Conservation (phyloP, 2,113 vertebrate species). For the Pseudolaguvia tuberculata region DNA sequence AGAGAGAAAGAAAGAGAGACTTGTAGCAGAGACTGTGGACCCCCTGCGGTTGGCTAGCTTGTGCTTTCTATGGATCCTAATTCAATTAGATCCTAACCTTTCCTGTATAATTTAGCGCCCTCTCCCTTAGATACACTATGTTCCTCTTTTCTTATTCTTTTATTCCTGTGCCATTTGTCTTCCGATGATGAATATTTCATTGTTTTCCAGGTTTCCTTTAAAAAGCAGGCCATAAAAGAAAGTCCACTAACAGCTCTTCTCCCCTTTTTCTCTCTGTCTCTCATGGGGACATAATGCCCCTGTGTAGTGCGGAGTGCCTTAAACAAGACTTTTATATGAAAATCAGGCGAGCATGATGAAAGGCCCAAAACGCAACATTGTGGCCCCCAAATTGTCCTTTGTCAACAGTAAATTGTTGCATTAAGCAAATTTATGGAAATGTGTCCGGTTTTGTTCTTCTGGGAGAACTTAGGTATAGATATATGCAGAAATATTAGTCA, state of each 20-base stretch:
- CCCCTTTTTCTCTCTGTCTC: slow-evolving; percentile 27
- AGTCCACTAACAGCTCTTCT: slow-evolving; percentile 53
- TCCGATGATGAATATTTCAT: slow-evolving; percentile 69
- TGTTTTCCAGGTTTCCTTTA: slow-evolving; percentile 61
- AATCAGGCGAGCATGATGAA: slow-evolving; percentile 71
- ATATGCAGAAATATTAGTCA: slow-evolving; percentile 52
- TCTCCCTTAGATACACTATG: no score
- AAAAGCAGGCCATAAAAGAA: slow-evolving; percentile 61
- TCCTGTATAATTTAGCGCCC: slow-evolving; percentile 77
- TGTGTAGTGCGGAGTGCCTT: slow-evolving; percentile 58
- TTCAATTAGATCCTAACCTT: slow-evolving; percentile 80
- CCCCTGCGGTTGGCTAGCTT: slow-evolving; percentile 64
- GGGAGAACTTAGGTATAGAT: slow-evolving; percentile 63
- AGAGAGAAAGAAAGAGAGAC: slow-evolving; percentile 30
- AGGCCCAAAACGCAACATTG: slow-evolving; percentile 62
- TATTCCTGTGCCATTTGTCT: slow-evolving; percentile 75
- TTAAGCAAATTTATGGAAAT: slow-evolving; percentile 78
- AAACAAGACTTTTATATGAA: slow-evolving; percentile 74
- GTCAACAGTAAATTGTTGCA: slow-evolving; percentile 65
- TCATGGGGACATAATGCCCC: slow-evolving; percentile 43
- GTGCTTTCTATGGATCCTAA: slow-evolving; percentile 73
- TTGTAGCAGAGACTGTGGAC: slow-evolving; percentile 68
- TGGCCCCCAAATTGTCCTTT: slow-evolving; percentile 62
- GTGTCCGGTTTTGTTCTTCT: slow-evolving; percentile 55
- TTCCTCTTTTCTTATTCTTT: no score